Evolutionary conservation across 2,113 vertebrate genomes (phyloP), one percentile per base, ranked within the genome.

Genomic region (Synchiropus splendidus): DNA sequence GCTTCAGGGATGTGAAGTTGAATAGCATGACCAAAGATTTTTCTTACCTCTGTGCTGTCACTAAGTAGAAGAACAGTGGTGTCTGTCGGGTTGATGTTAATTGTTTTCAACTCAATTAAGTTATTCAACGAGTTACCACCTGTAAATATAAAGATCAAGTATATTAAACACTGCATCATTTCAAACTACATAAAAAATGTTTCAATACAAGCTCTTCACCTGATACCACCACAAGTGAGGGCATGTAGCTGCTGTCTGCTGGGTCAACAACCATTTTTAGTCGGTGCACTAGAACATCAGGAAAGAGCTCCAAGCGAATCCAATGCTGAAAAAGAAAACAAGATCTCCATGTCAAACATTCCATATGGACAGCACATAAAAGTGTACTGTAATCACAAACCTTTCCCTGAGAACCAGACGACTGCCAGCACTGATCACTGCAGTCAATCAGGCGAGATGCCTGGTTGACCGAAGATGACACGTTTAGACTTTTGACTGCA

Each of bases 191-290:
- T n/a, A n/a, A n/a, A n/a, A n/a, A n/a, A n/a, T n/a, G n/a, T n/a
- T n/a, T n/a, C n/a, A 18, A 12, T 11, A 36, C 9, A 2, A 5
- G 12, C 6, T 3, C 2, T 40, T 40, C 82, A 94, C 95, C 95
- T 75, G 95, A 99, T 31, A 99, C 92, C 5, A 98, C 94, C 14
- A 99, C 92, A 21, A 99, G 76, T 1, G 94, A 99, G 1, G 95
- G 95, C 95, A 99, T 98, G 77, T 99, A 99, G 78, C 94, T 99
- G 75, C 94, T 98, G 80, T 99, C 95, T 1, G 93, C 92, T 16
- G 95, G 95, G 58, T 99, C 93, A 2, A 99, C 94, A 5, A 83
- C 82, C 92, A 97, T 94, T 77, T 95, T 97, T 32, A 98, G 77
- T 54, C 89, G 85, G 72, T 99, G 91, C 46, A 98, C 89, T 9